Evolutionary conservation across 1,140 invertebrate genomes (phyloP), one percentile per base, ranked within the genome.

Genomic region (Anoplolepis gracilipes): DNA sequence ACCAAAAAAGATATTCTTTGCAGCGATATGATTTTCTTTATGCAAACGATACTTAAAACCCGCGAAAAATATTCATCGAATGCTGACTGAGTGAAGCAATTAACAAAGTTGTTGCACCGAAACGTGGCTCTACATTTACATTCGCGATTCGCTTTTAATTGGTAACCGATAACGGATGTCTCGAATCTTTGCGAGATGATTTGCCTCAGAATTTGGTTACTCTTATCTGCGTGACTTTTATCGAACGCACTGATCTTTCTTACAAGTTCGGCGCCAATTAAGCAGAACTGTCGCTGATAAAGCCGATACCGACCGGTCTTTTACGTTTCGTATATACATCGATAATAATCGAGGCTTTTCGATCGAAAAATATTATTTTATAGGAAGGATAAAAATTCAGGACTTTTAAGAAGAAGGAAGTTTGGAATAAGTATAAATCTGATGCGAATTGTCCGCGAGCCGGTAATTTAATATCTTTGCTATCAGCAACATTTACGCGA

Each of bases 211-310:
- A 73, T 1, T 61, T 72, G 59, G 22, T 39, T 72, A 36, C 36
- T 61, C 36, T 82, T 82, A 82, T 82, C 78, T 72, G 33, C 36
- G 25, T 59, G 65, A 59, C 19, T n/a, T 59, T 42, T 82, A 61
- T 82, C 78, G 36, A 61, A 33, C 36, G 30, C 36, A 67, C 25
- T 57, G 67, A 82, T 82, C 78, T 82, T 42, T 8, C 30, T 70
- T 42, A 42, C 33, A 72, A 82, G 25, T 61, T 82, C 67, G 78
- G 39, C 55, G 67, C 67, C 67, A 82, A 82, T 82, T 82, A 82
- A 61, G 49, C 22, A 82, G 67, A 72, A 72, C 46, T 72, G 36
- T n/a, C 64, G 77, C 46, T 33, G 77, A 79, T 79, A 79, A 79
- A 55, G 33, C 64, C 46, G 77, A 30, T 33, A 64, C 46, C 62